Percentiles rank a stretch among this genome's conserved stretches.
phyloP scores from a whole-genome alignment of 92 coral and sea anemone species.

The Parazoanthus swiftii region DNA sequence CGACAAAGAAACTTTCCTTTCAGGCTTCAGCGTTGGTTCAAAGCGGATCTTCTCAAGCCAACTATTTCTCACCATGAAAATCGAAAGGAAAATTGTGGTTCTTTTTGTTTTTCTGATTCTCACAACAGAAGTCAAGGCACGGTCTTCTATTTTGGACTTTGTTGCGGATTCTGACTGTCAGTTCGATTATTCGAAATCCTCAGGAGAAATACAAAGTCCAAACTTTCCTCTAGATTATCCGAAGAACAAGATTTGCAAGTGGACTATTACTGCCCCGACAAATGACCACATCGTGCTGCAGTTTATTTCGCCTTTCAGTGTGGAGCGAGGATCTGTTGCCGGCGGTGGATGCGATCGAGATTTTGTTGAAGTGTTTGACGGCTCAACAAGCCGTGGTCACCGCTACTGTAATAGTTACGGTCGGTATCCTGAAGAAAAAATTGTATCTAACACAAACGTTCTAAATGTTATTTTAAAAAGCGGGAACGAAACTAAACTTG shows the following conservation, averaged over 20 bases:
- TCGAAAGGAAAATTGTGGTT: constrained; percentile 1
- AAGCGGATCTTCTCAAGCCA: background rate
- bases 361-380: constrained; percentile 68
- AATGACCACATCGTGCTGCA: constrained; percentile 59
- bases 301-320: constrained; percentile 56
- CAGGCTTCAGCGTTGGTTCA: background rate
- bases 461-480: constrained; percentile 63
- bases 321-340: constrained; percentile 32
- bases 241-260: constrained; percentile 56
- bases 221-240: constrained; percentile 66
- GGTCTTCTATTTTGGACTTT: constrained; percentile 21
- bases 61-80: background rate
- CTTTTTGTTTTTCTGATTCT: background rate
- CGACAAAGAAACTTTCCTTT: background rate
- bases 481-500: constrained; percentile 32
- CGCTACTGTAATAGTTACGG: constrained; percentile 62
- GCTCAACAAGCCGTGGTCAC: constrained; percentile 43
- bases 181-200: constrained; percentile 29
- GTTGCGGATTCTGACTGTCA: constrained; percentile 42
- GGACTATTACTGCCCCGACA: constrained; percentile 65
- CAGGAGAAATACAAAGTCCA: constrained; percentile 70
- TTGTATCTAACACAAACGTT: constrained; percentile 47
- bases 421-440: constrained; percentile 56
- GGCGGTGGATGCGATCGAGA: constrained; percentile 52
- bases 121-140: constrained; percentile 17